Percentiles rank a stretch among this genome's conserved stretches.
Conservation (phyloP, 2,888 invertebrate genomes). For the Himalopsyche tibetana region DNA sequence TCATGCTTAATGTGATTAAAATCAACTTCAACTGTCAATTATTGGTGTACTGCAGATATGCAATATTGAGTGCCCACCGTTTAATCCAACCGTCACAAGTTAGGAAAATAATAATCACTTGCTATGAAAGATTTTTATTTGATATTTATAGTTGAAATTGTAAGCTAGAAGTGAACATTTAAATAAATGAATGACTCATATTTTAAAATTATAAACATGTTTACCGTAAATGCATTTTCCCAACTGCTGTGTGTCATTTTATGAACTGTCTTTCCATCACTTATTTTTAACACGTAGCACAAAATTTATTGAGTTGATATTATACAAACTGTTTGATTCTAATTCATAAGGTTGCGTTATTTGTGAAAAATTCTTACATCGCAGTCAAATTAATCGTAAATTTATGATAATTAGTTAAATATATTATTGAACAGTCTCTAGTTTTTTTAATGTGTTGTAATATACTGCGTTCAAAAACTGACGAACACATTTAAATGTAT, state of each 20-base stretch:
- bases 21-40: no score
- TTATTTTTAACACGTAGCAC: constrained; percentile 27
- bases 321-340: not conserved
- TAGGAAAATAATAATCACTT: no score
- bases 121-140: no score
- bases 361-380: constrained; percentile 16
- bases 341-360: constrained; percentile 31
- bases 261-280: not conserved
- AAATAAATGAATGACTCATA: no score
- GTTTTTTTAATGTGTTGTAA: constrained; percentile 9
- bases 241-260: constrained; percentile 19
- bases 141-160: no score
- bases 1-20: no score
- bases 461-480: not conserved
- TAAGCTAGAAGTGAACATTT: no score
- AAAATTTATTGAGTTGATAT: not conserved
- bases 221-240: constrained; percentile 39
- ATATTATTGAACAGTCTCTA: not conserved
- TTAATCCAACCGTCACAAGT: no score
- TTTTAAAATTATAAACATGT: not conserved
- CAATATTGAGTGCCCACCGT: no score
- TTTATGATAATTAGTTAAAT: constrained; percentile 15
- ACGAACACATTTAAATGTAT: not conserved
- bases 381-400: constrained; percentile 18
- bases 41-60: no score